Percentiles rank a stretch among this genome's conserved stretches.
Conservation (phyloP, 2,888 invertebrate genomes). For the Drosophila cracens region DNA sequence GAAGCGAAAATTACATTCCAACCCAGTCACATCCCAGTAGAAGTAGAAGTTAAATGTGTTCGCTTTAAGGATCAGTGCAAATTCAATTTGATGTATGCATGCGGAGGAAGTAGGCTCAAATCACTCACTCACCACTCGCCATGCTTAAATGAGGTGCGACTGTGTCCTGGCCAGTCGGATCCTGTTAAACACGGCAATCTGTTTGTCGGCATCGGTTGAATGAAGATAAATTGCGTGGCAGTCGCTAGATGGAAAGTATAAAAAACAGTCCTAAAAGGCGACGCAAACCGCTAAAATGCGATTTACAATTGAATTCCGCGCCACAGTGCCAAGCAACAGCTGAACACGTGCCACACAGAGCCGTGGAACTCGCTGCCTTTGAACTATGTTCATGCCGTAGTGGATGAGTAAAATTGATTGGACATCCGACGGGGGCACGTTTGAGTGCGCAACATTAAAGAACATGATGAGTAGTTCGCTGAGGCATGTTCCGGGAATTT, state of each 20-base stretch:
- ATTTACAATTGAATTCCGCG: slow-evolving; percentile 54
- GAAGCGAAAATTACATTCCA: slow-evolving; percentile 26
- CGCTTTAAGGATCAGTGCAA: slow-evolving; percentile 41
- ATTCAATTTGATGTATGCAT: slow-evolving; percentile 60
- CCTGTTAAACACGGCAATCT: slow-evolving; percentile 3
- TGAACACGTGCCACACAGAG: not conserved
- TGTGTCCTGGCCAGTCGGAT: not conserved
- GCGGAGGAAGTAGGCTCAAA: not conserved
- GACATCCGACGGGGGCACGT: slow-evolving; percentile 17
- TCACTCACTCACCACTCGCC: not conserved
- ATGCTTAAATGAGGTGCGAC: slow-evolving; percentile 56
- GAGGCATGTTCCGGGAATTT: slow-evolving; percentile 3
- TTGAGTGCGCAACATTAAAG: slow-evolving; percentile 7
- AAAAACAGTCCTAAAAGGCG: slow-evolving; percentile 32
- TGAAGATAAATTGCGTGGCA: slow-evolving; percentile 65
- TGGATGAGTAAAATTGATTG: slow-evolving; percentile 40
- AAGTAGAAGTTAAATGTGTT: slow-evolving; percentile 39
- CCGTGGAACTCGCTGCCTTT: slow-evolving; percentile 7
- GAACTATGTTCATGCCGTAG: slow-evolving; percentile 5
- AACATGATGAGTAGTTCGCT: not conserved
- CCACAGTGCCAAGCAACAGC: not conserved
- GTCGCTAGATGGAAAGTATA: not conserved
- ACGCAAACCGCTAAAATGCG: slow-evolving; percentile 20
- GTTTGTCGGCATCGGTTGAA: slow-evolving; percentile 26
- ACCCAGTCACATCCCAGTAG: not conserved